These are phyloP conservation scores for Pseudomyrmex gracilis DNA, from an alignment of 1,140 invertebrate genomes.

Conservation along the genomic window DNA sequence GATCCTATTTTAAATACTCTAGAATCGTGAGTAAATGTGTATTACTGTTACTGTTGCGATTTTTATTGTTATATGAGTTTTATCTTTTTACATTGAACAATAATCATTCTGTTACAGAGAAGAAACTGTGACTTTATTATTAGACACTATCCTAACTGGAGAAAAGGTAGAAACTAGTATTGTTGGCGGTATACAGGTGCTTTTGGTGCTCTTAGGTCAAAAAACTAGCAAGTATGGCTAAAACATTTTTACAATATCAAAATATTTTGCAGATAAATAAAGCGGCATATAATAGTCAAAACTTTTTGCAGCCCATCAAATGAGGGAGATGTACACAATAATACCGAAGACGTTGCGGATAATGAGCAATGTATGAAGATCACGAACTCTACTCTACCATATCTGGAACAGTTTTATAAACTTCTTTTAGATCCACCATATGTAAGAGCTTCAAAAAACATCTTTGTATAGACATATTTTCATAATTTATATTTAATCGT, in stretches of 20 bases:
- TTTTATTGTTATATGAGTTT: background rate
- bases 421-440: slow-evolving; percentile 91
- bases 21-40: slow-evolving; percentile 88
- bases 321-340: slow-evolving; percentile 63
- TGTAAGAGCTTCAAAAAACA: slow-evolving; percentile 83
- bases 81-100: slow-evolving; percentile 39
- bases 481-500: slow-evolving; percentile 27
- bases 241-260: slow-evolving; percentile 41
- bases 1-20: slow-evolving; percentile 90
- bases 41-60: too few relatives aligned
- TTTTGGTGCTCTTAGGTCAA: slow-evolving; percentile 89
- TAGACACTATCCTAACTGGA: slow-evolving; percentile 90
- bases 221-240: slow-evolving; percentile 84
- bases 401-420: slow-evolving; percentile 90
- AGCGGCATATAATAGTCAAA: background rate
- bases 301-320: slow-evolving; percentile 47
- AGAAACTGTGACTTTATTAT: slow-evolving; percentile 88
- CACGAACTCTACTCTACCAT: slow-evolving; percentile 88
- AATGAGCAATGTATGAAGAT: slow-evolving; percentile 80
- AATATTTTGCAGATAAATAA: background rate
- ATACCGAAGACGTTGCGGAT: slow-evolving; percentile 75
- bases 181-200: slow-evolving; percentile 92
- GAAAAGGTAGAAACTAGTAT: slow-evolving; percentile 91
- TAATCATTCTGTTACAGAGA: slow-evolving; percentile 85
- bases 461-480: background rate